Evolutionary conservation across 2,113 vertebrate genomes (phyloP).

Genomic region (Dipodomys stephensi): DNA sequence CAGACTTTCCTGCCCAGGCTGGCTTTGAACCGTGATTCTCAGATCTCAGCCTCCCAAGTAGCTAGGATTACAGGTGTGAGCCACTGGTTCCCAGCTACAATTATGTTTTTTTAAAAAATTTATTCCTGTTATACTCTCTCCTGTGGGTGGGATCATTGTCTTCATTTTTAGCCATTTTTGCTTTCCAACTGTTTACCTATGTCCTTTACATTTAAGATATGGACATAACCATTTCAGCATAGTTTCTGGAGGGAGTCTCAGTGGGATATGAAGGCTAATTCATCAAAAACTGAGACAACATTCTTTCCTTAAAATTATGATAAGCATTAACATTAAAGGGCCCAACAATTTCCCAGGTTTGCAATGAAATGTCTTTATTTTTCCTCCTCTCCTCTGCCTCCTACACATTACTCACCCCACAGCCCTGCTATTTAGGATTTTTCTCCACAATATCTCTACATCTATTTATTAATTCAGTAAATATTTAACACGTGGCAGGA

Average conservation of each 20-base stretch:
- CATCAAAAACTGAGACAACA: conserved; percentile 15
- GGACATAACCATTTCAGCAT: conserved; percentile 12
- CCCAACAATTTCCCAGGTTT: neutral
- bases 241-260: conserved; percentile 11
- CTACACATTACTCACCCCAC: neutral
- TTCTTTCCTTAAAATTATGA: conserved; percentile 23
- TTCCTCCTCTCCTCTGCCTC: conserved; percentile 33
- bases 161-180: conserved; percentile 60
- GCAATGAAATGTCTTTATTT: neutral
- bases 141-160: neutral
- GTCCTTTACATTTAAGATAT: neutral
- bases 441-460: neutral
- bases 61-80: too few relatives aligned
- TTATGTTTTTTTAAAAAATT: too few relatives aligned
- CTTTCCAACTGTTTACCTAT: conserved; percentile 26
- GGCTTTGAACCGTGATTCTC: too few relatives aligned
- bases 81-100: too few relatives aligned
- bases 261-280: conserved; percentile 42
- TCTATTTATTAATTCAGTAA: conserved; percentile 37
- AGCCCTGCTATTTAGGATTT: neutral
- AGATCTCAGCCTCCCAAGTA: too few relatives aligned
- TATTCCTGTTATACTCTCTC: neutral
- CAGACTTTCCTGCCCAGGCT: too few relatives aligned
- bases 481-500: conserved; percentile 27
- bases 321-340: neutral